Percentiles rank a stretch among this genome's conserved stretches.
Evolutionary conservation across 2,797 vertebrate genomes (phyloP).

Genomic region (Phrynocephalus vlangalii): DNA sequence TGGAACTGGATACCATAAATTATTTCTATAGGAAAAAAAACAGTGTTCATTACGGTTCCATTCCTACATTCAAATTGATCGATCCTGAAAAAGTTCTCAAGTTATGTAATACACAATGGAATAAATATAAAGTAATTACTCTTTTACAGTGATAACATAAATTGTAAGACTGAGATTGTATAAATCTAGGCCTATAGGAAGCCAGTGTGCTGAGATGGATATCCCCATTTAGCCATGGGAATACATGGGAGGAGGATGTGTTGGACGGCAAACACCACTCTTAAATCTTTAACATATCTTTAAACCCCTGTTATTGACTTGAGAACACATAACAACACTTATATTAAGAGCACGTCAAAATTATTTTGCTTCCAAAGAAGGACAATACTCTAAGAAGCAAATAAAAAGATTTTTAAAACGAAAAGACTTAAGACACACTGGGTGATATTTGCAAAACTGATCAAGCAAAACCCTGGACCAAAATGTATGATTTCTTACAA

Average conservation of each 20-base stretch:
- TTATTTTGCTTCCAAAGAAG: background rate
- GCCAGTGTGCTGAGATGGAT: too few species aligned
- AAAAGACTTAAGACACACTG: background rate
- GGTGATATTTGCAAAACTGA: background rate
- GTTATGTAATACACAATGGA: background rate
- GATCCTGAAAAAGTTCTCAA: background rate
- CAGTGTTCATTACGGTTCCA: background rate
- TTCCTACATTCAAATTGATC: too few species aligned
- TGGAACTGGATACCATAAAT: background rate
- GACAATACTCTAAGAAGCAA: background rate
- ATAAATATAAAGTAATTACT: background rate
- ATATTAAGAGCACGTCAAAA: background rate
- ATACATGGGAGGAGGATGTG: too few species aligned
- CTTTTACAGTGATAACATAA: background rate
- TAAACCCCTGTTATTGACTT: too few species aligned
- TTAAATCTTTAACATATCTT: too few species aligned
- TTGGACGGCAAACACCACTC: too few species aligned
- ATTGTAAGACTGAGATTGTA: background rate
- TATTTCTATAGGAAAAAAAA: background rate
- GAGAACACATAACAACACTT: too few species aligned
- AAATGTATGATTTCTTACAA: background rate
- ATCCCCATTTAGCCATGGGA: too few species aligned
- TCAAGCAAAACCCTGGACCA: background rate
- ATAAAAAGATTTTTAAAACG: background rate
- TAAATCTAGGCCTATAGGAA: background rate